Evolutionary conservation across 2,113 vertebrate species (phyloP), one percentile per base, ranked within the genome.

Genomic region (Proterorhinus semilunaris): DNA sequence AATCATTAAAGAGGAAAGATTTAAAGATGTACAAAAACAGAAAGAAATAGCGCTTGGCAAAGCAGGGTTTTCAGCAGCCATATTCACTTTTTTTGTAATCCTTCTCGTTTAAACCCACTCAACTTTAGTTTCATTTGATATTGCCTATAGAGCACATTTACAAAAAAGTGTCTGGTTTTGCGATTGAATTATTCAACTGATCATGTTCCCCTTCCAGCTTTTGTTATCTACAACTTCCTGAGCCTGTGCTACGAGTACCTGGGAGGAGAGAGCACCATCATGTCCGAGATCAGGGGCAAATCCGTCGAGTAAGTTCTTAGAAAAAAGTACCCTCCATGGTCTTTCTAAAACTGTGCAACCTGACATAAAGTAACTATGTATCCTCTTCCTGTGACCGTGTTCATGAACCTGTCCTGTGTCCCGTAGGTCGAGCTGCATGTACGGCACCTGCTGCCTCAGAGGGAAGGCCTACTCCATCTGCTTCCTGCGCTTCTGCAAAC

Each of bases 191-290:
- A 12, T 12, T n/a, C 6, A 1, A 61, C 8, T 61, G 13, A 76
- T 8, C 4, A 36, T 68, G 12, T 17, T 13, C 53, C 36, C 74
- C 62, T 88, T 49, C 0, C 89, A 98, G 97, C 96, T 0, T 98
- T 98, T 16, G 96, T 96, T 44, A 98, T 99, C 76, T 98, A 98
- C 90, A 98, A 96, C 87, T 98, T 98, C 87, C 91, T 98, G 81
- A 98, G 96, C 83, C 93, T 98, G 55, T 98, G 96, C 82, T 99
- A 97, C 1, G 96, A 98, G 82, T 99, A 99, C 79, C 93, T 99
- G 0, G 97, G 97, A 27, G 97, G 96, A 6, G 97, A 98, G 89
- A 96, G 97, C n/a, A 93, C 95, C 81, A 98, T 98, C 91, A 98
- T 98, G 97, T 78, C 95, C 0, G 97, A 99, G 91, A 96, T 99